A percentile compares a stretch with the other conserved stretches of the same genome.
Conservation (phyloP, 2,888 invertebrate species). For the Myopa testacea region DNA sequence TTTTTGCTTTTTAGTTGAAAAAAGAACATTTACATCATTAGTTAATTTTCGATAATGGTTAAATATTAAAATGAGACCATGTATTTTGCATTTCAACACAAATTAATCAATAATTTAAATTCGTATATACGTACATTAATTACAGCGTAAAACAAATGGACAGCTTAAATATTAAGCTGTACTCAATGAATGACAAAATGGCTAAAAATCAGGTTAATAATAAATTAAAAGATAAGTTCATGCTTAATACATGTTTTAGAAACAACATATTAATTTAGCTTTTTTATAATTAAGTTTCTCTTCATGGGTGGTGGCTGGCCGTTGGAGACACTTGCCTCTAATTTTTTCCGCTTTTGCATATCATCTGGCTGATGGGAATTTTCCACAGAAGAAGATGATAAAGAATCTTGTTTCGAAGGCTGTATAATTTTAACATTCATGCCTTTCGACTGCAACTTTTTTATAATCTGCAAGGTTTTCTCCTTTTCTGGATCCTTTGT, state of each 20-base stretch:
- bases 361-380: conserved; percentile 1
- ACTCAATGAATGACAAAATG: conserved; percentile 17
- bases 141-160: neutral
- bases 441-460: conserved; percentile 61
- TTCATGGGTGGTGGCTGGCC: conserved; percentile 27
- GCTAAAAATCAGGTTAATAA: conserved; percentile 29
- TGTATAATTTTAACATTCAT: conserved; percentile 52
- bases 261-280: conserved; percentile 38
- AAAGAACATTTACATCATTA: no score
- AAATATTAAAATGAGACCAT: conserved; percentile 13
- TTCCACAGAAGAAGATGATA: neutral
- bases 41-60: neutral
- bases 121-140: neutral
- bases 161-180: conserved; percentile 42
- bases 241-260: neutral
- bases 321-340: neutral
- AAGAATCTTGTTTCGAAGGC: neutral
- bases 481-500: conserved; percentile 48
- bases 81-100: neutral
- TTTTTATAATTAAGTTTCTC: conserved; percentile 46
- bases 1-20: no score
- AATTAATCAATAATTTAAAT: neutral
- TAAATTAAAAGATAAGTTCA: conserved; percentile 32
- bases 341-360: neutral
- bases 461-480: conserved; percentile 53